Evolutionary conservation across 1,140 invertebrate species (phyloP).

Genomic region (Mactra quadrangularis): DNA sequence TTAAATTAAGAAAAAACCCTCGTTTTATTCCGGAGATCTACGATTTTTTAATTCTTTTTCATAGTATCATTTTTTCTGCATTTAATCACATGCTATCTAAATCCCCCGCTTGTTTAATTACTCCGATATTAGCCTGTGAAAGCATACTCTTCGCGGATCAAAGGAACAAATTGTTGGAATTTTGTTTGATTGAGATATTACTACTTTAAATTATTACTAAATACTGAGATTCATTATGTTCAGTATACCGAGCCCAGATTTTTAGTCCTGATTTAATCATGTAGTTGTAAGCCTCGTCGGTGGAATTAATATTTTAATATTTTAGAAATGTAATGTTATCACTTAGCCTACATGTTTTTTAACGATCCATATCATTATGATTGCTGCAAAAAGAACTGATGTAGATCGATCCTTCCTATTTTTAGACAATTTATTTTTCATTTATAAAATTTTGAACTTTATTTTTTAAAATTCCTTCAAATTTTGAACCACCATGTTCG

Average conservation of each 20-base stretch:
- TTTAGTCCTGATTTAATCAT: background rate
- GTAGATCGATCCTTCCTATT: no score
- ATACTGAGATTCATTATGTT: conserved; percentile 31
- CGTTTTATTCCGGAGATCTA: background rate
- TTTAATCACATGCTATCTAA: conserved; percentile 17
- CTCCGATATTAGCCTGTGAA: conserved; percentile 42
- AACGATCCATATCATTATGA: no score
- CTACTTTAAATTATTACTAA: conserved; percentile 38
- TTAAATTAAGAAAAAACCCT: no score
- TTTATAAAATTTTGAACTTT: no score
- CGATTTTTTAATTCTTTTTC: background rate
- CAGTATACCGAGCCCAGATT: background rate
- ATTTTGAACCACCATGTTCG: no score
- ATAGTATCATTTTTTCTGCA: background rate
- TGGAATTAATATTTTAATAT: no score
- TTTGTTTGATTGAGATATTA: conserved; percentile 29
- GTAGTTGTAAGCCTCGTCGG: no score
- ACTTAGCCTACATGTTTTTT: no score
- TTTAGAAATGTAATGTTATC: no score
- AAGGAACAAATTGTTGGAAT: conserved; percentile 20
- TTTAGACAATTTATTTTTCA: no score
- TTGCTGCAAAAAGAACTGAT: no score
- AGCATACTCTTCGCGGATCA: conserved; percentile 35
- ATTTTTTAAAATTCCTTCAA: no score
- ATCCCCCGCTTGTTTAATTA: conserved; percentile 41